phyloP scores from a whole-genome alignment of 2,888 invertebrate species.

The Cyclophora albipunctata region DNA sequence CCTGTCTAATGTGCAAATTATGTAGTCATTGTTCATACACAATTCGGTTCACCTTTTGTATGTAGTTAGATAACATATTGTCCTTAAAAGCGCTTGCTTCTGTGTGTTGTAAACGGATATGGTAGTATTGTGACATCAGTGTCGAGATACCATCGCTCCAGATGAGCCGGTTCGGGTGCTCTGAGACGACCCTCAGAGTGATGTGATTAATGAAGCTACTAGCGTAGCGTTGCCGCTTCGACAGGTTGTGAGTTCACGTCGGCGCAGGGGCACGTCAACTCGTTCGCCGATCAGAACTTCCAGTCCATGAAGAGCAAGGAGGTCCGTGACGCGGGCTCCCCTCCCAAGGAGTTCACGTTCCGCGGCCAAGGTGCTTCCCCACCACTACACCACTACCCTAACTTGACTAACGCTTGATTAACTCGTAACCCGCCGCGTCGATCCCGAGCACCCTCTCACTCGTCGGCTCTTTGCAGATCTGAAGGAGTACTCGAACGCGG shows the following conservation, averaged over 20 bases:
- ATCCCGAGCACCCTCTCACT: not conserved
- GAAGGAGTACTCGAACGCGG: constrained; percentile 70
- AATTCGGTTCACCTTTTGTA: too few species aligned
- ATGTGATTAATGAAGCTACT: too few species aligned
- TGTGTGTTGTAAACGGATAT: too few species aligned
- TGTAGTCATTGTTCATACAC: too few species aligned
- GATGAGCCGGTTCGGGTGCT: too few species aligned
- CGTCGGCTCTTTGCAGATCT: constrained; percentile 51
- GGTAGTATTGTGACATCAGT: too few species aligned
- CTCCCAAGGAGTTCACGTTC: constrained; percentile 77
- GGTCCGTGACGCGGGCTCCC: constrained; percentile 85
- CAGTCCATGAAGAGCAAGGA: constrained; percentile 86
- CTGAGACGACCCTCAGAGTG: too few species aligned
- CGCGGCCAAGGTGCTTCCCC: constrained; percentile 64
- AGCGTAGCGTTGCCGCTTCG: constrained; percentile 39
- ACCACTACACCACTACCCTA: constrained; percentile 37
- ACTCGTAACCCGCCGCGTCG: constrained; percentile 27
- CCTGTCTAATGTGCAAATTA: too few species aligned
- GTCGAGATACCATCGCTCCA: too few species aligned
- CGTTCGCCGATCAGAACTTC: constrained; percentile 84
- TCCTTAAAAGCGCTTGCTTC: too few species aligned
- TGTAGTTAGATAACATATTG: too few species aligned
- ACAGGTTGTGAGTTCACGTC: constrained; percentile 67
- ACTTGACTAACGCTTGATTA: constrained; percentile 60
- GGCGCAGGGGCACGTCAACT: constrained; percentile 79